Conservation (phyloP, 2,113 vertebrate species). For the Muntiacus reevesi region DNA sequence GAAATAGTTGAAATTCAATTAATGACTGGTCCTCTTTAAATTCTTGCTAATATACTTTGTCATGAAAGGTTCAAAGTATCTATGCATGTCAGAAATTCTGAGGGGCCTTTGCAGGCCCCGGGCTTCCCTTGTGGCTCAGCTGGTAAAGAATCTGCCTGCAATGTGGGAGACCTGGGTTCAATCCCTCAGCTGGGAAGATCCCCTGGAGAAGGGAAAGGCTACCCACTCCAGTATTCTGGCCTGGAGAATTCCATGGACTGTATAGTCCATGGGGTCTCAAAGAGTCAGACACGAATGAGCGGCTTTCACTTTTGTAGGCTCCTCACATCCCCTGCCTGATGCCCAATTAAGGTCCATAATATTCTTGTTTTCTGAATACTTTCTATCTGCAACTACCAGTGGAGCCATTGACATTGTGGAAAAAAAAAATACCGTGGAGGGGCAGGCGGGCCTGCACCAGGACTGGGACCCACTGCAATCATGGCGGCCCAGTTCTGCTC, state of each 20-base stretch:
- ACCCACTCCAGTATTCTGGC: background rate
- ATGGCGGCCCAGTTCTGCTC: fast-evolving
- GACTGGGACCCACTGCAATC: fast-evolving
- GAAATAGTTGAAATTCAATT: background rate
- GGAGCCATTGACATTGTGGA: fast-evolving
- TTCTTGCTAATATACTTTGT: background rate
- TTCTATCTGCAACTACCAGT: fast-evolving
- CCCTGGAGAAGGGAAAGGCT: background rate
- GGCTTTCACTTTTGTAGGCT: background rate
- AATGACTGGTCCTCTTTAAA: background rate
- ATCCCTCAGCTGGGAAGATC: background rate
- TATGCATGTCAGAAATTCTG: background rate
- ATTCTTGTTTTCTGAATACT: background rate
- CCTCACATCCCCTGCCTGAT: fast-evolving
- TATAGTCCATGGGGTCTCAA: background rate
- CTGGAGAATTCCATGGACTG: background rate
- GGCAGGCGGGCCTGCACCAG: fast-evolving
- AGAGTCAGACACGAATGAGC: background rate
- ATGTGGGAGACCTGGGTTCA: background rate
- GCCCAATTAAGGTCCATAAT: background rate
- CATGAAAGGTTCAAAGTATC: background rate
- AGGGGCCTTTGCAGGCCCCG: background rate
- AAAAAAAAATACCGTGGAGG: fast-evolving
- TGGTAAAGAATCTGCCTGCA: background rate
- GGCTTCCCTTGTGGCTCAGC: background rate